A percentile compares a stretch with the other conserved stretches of the same genome.
Evolutionary conservation across 2,888 invertebrate species (phyloP).

Genomic region (Caprella mutica): DNA sequence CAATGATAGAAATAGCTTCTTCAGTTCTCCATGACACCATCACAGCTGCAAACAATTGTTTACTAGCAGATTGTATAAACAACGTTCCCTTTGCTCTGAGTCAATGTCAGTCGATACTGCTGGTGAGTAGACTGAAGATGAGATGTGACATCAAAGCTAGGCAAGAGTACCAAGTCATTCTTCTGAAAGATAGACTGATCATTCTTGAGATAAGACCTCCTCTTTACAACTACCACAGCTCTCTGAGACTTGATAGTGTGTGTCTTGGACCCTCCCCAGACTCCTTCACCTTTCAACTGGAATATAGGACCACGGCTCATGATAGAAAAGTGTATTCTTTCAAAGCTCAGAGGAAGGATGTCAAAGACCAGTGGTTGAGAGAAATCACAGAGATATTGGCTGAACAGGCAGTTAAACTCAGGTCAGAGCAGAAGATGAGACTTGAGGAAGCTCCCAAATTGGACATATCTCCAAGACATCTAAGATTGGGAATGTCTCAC

Average conservation of each 20-base stretch:
- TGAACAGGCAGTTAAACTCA: background rate
- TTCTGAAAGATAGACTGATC: background rate
- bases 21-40: slow-evolving; percentile 3
- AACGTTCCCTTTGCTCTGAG: slow-evolving; percentile 1
- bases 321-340: background rate
- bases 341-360: background rate
- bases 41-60: slow-evolving; percentile 5
- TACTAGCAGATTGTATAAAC: slow-evolving; percentile 6
- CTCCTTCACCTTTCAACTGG: background rate
- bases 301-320: background rate
- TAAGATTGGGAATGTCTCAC: too few relatives aligned
- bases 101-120: background rate
- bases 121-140: background rate
- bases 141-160: background rate
- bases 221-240: background rate
- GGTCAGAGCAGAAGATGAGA: background rate
- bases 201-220: slow-evolving; percentile 2
- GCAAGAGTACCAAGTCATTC: slow-evolving; percentile 1
- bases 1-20: background rate
- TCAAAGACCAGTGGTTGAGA: background rate
- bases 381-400: background rate
- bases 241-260: slow-evolving; percentile 1
- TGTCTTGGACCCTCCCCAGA: background rate
- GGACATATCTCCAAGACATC: background rate
- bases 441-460: background rate